Conservation (phyloP, 2,113 vertebrate species). For the Corythornis madagascariensis region DNA sequence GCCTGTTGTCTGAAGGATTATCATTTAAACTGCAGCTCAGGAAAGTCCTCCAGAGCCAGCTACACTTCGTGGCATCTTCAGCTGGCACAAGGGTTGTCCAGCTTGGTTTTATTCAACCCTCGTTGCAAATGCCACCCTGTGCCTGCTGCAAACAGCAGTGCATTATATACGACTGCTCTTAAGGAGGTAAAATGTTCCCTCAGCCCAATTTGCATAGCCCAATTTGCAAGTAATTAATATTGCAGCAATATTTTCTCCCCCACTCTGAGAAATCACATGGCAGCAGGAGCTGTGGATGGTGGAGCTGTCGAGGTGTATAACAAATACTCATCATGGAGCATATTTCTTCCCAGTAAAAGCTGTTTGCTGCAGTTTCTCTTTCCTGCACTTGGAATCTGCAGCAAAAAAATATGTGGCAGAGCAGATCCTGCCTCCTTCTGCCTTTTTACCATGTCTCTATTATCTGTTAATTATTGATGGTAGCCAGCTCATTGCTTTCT, state of each 20-base stretch:
- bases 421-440: background rate
- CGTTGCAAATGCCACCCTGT: background rate
- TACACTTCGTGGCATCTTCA: background rate
- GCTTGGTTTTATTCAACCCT: background rate
- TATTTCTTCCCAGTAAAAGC: background rate
- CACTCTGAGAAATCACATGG: background rate
- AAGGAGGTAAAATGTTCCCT: background rate
- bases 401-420: background rate
- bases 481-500: background rate
- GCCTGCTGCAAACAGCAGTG: background rate
- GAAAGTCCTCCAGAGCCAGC: background rate
- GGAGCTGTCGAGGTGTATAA: background rate
- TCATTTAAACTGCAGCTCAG: accelerated
- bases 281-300: background rate
- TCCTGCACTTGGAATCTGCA: background rate
- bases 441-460: background rate
- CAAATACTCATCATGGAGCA: background rate
- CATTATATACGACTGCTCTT: background rate
- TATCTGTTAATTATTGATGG: background rate
- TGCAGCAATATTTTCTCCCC: background rate
- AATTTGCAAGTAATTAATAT: background rate
- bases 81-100: background rate
- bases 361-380: background rate
- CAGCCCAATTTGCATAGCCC: background rate
- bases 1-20: background rate